These are phyloP conservation scores for Riptortus pedestris DNA, from an alignment of 1,140 invertebrate species.

Conservation along the genomic window DNA sequence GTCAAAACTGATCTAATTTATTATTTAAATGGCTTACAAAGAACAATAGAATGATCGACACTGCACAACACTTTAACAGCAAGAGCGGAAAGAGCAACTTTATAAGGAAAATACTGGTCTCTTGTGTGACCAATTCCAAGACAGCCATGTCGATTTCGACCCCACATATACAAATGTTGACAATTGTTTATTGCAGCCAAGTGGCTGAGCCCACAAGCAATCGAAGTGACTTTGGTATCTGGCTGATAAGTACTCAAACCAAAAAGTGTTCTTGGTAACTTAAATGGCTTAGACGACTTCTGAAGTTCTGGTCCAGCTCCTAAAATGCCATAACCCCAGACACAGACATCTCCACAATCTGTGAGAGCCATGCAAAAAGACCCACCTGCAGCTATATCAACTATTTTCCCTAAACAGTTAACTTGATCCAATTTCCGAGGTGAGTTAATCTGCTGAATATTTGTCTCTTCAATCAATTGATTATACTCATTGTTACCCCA, in stretches of 20 bases:
- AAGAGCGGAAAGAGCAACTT: slow-evolving; percentile 47
- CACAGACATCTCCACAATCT: slow-evolving; percentile 71
- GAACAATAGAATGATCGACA: slow-evolving; percentile 47
- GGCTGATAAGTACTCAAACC: slow-evolving; percentile 71
- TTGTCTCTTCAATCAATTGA: slow-evolving; percentile 55
- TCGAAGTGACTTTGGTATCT: slow-evolving; percentile 50
- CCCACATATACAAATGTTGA: slow-evolving; percentile 84
- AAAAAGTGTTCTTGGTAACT: slow-evolving; percentile 69
- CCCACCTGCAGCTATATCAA: slow-evolving; percentile 74
- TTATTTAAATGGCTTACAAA: slow-evolving; percentile 35
- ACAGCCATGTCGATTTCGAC: slow-evolving; percentile 68
- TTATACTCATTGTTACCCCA: slow-evolving; percentile 96
- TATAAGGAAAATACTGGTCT: slow-evolving; percentile 81
- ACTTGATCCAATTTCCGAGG: slow-evolving; percentile 42
- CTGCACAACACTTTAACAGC: slow-evolving; percentile 44
- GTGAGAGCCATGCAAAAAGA: slow-evolving; percentile 75
- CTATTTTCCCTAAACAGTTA: slow-evolving; percentile 58
- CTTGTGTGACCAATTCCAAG: slow-evolving; percentile 67
- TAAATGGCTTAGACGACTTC: slow-evolving; percentile 49
- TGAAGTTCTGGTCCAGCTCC: slow-evolving; percentile 73
- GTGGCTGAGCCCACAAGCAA: slow-evolving; percentile 64
- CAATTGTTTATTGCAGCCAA: slow-evolving; percentile 66
- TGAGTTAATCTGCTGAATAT: slow-evolving; percentile 2
- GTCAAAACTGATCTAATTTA: too few relatives aligned
- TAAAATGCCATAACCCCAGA: slow-evolving; percentile 88